Evolutionary conservation across 2,888 invertebrate genomes (phyloP).

Genomic region (Esperia sulphurella): DNA sequence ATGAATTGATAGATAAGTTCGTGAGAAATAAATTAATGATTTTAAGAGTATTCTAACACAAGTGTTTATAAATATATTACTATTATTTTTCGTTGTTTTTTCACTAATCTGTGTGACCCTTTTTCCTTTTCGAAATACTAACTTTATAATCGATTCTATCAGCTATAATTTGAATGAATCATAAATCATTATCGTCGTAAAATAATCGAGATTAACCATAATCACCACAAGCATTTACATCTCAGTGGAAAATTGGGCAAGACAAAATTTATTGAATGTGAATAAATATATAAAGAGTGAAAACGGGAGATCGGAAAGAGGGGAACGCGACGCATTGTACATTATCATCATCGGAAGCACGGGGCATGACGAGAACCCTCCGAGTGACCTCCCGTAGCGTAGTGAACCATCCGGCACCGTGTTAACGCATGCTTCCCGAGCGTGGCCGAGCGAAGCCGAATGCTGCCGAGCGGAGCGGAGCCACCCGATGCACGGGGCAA

Average conservation of each 20-base stretch:
- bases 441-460: conserved; percentile 11
- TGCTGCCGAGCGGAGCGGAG: conserved; percentile 7
- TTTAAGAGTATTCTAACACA: conserved; percentile 79
- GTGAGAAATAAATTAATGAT: conserved; percentile 77
- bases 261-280: neutral
- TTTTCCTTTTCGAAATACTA: conserved; percentile 34
- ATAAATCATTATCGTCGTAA: conserved; percentile 4
- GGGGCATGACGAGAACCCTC: conserved; percentile 47
- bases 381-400: conserved; percentile 37
- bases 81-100: conserved; percentile 77
- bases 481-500: conserved; percentile 13
- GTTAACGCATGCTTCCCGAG: conserved; percentile 27
- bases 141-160: conserved; percentile 63
- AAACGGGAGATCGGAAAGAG: conserved; percentile 10
- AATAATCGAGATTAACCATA: neutral
- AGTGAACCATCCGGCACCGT: conserved; percentile 26
- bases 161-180: conserved; percentile 49
- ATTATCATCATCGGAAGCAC: conserved; percentile 50
- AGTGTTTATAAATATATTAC: conserved; percentile 80
- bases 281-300: conserved; percentile 2
- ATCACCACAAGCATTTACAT: neutral
- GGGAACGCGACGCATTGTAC: conserved; percentile 26
- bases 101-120: conserved; percentile 65
- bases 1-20: conserved; percentile 74
- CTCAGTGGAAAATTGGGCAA: neutral